Evolutionary conservation across 2,888 invertebrate genomes (phyloP).

Genomic region (Strigamia crassipes): DNA sequence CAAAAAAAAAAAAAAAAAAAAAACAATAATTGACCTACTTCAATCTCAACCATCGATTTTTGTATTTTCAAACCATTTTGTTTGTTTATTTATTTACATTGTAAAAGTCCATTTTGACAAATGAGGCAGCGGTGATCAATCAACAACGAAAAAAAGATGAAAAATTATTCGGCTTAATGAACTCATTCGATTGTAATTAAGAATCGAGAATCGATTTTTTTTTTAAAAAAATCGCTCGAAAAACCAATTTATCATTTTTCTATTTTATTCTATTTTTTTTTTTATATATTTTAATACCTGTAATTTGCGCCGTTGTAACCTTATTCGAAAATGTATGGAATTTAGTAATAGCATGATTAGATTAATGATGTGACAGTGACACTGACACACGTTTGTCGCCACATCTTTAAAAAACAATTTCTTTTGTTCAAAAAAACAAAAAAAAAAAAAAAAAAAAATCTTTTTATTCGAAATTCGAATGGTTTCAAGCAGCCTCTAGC

Average conservation of each 20-base stretch:
- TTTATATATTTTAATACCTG: not conserved
- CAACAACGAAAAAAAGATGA: constrained; percentile 43
- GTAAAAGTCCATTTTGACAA: not conserved
- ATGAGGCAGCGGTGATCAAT: not conserved
- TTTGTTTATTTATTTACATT: not conserved
- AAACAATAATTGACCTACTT: not conserved
- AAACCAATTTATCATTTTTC: not conserved
- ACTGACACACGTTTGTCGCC: not conserved
- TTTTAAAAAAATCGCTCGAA: no score
- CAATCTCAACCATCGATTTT: not conserved
- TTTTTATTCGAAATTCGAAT: not conserved
- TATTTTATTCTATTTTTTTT: not conserved
- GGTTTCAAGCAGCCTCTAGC: not conserved
- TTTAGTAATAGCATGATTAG: not conserved
- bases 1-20: no score
- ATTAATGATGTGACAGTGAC: constrained; percentile 7
- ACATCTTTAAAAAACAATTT: not conserved
- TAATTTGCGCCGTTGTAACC: not conserved
- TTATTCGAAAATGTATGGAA: not conserved
- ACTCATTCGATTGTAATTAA: constrained; percentile 15
- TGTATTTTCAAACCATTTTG: not conserved
- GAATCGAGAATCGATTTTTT: not conserved
- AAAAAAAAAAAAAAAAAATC: not conserved
- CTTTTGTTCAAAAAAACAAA: not conserved
- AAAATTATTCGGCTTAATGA: not conserved